Base-by-base conservation (phyloP, 2,797 vertebrate species). In the Periparus ater region DNA sequence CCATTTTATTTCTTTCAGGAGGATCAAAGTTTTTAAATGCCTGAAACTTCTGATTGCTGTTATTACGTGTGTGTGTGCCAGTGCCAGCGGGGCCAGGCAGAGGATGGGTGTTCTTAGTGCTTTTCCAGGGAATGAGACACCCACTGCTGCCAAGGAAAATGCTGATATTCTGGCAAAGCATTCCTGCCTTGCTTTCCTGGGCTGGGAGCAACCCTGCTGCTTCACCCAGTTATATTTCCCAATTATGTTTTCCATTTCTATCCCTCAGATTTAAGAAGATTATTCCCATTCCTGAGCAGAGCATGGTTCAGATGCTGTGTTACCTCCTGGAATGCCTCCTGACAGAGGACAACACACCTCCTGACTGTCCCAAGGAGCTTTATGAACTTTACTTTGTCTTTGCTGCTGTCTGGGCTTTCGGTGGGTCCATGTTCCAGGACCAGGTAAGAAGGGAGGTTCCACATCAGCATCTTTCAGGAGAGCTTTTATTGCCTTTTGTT, bases 311-410 rank as follows among this genome's bases (percentile, higher is more conserved):
- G 98, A 99, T 98, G 98, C 88, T 99, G 81, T 99, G 99, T 89
- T 97, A 98, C 97, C 98, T 99, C 78, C 98, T 99, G 4, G 99
- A 99, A 88, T 99, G 99, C 95, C 98, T 99, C 81, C 98, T 99
- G 79, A 99, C 98, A 0, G 97, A 98, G 32, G 98, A 99, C 66
- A 98, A 98, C 96, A 98, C 98, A 3, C 99, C 99, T 42, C 93
- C 98, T 0, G 99, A 99, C 95, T 98, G 98, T 58, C 97, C 98
- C 92, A 99, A 99, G 95, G 99, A 99, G 73, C 98, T 98, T 17
- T 99, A 99, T 11, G 99, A 99, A 94, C 98, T 99, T 68, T 99
- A 99, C 95, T 99, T 99, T 94, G 99, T 99, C 85, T 99, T 99
- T 82, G 98, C 99, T 72, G 98, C 98, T 6, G 94, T 99, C 96